Base-by-base conservation (phyloP, 2,113 vertebrate genomes). In the Rhinichthys klamathensis region DNA sequence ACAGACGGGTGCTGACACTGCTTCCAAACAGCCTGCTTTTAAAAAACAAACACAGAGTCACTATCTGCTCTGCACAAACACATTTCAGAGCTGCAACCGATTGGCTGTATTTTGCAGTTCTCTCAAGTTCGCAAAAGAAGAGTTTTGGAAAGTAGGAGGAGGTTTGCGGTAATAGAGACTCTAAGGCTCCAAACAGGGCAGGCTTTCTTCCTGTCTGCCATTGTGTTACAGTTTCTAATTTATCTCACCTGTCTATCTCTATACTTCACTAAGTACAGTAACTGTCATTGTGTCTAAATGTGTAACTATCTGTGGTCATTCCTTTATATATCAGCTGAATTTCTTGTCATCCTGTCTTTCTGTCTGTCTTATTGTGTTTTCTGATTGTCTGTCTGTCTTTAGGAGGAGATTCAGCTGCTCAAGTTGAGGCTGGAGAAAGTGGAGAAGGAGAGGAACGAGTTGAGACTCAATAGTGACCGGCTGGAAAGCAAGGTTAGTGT, bases 401-500 rank as follows among this genome's bases (percentile, higher is more conserved):
- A 99, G 98, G 98, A 99, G 88, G 98, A 99, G 92, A 98, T 99
- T 91, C 96, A 97, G 90, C 97, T 97, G 90, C 94, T 99, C 79
- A 97, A 95, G 80, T 93, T 93, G 91, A 98, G 96, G 70, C 90
- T 99, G 2, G 98, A 99, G 92, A 99, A 97, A 90, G 96, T 96
- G 88, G 98, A 99, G 92, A 99, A 97, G 88, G 98, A 99, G 89
- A 93, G 98, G 56, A 98, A 97, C 5, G 97, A 99, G 90, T 93
- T 98, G 80, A 96, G 98, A 61, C 96, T 98, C 85, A 97, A 94
- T 94, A 96, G 92, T 1, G 97, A 99, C 91, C 97, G 97, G n/a
- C 92, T 99, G 23, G 98, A 99, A 92, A 96, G 94, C 93, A 95
- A 96, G 95, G 98, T 99, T 89, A 89, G 80, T 72, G 61, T 54